Base-by-base conservation (phyloP, 2,888 invertebrate species). In the Synergus gifuensis region DNA sequence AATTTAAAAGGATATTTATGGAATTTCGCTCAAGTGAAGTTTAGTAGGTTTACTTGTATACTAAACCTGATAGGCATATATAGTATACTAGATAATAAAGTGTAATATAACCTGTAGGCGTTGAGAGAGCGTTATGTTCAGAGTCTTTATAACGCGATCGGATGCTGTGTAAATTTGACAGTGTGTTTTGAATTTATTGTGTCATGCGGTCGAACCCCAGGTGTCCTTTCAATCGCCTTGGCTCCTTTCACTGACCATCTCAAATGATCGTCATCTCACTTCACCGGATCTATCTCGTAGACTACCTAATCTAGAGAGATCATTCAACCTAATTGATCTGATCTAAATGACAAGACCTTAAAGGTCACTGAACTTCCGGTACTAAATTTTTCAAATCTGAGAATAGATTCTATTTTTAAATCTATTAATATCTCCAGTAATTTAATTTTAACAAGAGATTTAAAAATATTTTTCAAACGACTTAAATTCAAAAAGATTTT, bases 121-220 rank as follows among this genome's bases (percentile, higher is more conserved):
- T 73, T 73, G 54, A 54, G 36, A 73, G 73, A 49, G 73, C 54
- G 36, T 73, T 73, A 73, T 40, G 36, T 73, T 73, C 54, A 49
- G 73, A 73, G 49, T 54, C 73, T 73, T 54, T 73, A 36, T 36
- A 73, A 73, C 49, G 54, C 36, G 73, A 73, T 49, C 73, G n/a
- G 28, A 73, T 54, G 73, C 73, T 54, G 49, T 54, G 49, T 73
- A 73, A 73, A 73, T 73, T 73, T 73, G 73, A 73, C 73, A 73
- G 73, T 54, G 73, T 73, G 73, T 54, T 54, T 54, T 54, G 73
- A 73, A 73, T 73, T 73, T 73, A 73, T 73, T 9, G 54, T 73
- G 54, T 73, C 73, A 73, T 28, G 54, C n/a, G 73, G 54, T 73
- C 28, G 73, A 54, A 73, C 73, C 73, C 73, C 54, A 73, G 73